Conservation (phyloP, 2,888 invertebrate genomes). For the Masnerella sp. region DNA sequence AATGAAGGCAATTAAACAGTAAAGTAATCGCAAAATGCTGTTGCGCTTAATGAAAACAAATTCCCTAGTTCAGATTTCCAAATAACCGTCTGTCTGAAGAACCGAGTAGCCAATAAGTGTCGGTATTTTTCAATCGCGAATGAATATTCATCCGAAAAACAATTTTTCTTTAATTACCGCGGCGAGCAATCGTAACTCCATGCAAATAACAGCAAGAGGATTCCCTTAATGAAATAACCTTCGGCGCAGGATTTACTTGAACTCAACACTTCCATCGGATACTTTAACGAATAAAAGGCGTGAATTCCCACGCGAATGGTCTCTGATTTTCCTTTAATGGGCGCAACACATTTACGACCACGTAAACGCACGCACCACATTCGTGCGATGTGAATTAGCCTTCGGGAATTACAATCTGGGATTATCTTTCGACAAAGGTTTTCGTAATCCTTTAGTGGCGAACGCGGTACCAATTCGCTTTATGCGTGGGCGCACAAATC, state of each 20-base stretch:
- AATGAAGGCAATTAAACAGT: too few relatives aligned
- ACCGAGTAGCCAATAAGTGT: too few relatives aligned
- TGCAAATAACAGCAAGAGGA: slow-evolving; percentile 9
- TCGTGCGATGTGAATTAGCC: slow-evolving; percentile 56
- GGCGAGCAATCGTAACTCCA: slow-evolving; percentile 2
- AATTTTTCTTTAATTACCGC: slow-evolving; percentile 3
- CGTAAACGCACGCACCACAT: slow-evolving; percentile 52
- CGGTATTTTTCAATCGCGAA: not conserved
- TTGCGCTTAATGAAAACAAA: too few relatives aligned
- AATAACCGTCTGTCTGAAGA: too few relatives aligned
- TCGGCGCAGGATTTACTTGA: slow-evolving; percentile 29
- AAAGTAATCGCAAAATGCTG: too few relatives aligned
- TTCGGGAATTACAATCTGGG: slow-evolving; percentile 62
- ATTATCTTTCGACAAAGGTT: slow-evolving; percentile 62
- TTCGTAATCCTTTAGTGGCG: slow-evolving; percentile 62
- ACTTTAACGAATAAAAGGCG: slow-evolving; percentile 54
- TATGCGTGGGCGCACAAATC: slow-evolving; percentile 76
- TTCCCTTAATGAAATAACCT: slow-evolving; percentile 20
- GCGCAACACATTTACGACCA: slow-evolving; percentile 55
- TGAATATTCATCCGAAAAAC: slow-evolving; percentile 3
- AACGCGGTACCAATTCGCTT: slow-evolving; percentile 70
- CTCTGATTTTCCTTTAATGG: slow-evolving; percentile 60
- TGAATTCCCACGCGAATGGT: slow-evolving; percentile 60
- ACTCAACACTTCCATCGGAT: slow-evolving; percentile 34
- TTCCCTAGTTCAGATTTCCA: too few relatives aligned